Base-by-base conservation (phyloP, 2,797 vertebrate species). In the Tapera naevia region DNA sequence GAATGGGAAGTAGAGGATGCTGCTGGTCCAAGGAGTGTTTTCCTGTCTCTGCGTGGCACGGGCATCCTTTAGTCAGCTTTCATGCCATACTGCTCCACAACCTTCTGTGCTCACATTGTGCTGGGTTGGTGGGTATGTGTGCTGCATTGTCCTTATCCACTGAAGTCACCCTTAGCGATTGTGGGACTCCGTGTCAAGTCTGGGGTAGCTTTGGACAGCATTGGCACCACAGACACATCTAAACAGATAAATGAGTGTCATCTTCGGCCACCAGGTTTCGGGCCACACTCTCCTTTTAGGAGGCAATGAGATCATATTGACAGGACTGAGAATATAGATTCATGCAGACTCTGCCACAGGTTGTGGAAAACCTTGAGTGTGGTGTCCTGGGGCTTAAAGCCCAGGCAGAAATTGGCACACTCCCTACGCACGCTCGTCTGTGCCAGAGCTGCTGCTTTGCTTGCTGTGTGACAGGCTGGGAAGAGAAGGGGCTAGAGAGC, bases 381-480 rank as follows among this genome's bases (percentile, higher is more conserved):
- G 1, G 46, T 50, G 45, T 78, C 50, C 35, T 45, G 50, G 48
- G 45, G 16, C 58, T 64, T 64, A 43, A 61, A 82, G 76, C 21
- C 27, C 41, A 23, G 41, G 23, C 50, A 56, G 51, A 64, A 80
- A 30, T 43, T 50, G 64, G 64, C 73, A 54, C 17, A 0, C 74
- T 85, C 24, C 28, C 58, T 76, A 4, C 28, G 11, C 0, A 1
- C 0, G 0, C 22, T 62, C 2, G 0, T 80, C 60, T 54, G 28
- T 82, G 76, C 73, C 73, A 69, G 67, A 45, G 56, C 37, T 65
- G 60, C 74, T 76, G 17, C 73, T 93, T 46, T 66, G 45, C 53
- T 58, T 56, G 46, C 19, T 32, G 21, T 30, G 2, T 23, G 41
- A 39, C 22, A n/a, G 48, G 14, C 84, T 79, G 71, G 50, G 17